Base-by-base conservation (phyloP, 2,888 invertebrate genomes). In the Rugalucina vietnamica region DNA sequence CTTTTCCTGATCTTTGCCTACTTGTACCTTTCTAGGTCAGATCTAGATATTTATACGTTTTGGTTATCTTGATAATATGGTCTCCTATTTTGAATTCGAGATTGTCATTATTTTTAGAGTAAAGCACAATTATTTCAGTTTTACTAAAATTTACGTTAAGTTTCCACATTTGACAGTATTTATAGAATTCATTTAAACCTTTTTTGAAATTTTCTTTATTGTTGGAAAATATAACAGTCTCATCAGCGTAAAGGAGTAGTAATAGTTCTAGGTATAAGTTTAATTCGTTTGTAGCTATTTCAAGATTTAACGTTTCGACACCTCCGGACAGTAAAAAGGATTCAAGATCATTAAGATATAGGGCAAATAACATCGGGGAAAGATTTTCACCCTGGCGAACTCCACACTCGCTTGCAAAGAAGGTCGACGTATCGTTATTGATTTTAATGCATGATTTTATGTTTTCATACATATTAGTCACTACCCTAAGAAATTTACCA, bases 71-170 rank as follows among this genome's bases (percentile, higher is more conserved):
- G 5, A 69, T 69, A 21, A 12, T 27, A 27, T 32, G 5, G 4
- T 32, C 10, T 34, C 69, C 69, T 10, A 69, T 10, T 27, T 27
- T 32, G 24, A 27, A 69, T 5, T 27, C 21, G 10, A 34, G 21
- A 69, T 69, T 69, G 29, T 36, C 24, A 5, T 4, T 74, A 34
- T 73, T 71, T 5, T 39, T 54, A 12, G 37, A 74, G n/a, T 65
- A 34, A 65, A 82, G 72, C 0, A 82, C 43, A 37, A 75, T 73
- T 50, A 50, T 69, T 71, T 81, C 76, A 32, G 81, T 81, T 49
- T 54, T 82, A 71, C 39, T 71, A 36, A 37, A 43, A 37, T 69
- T 69, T 69, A 34, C 29, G 5, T 10, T 34, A 14, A 69, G 34
- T 69, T 69, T 69, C 69, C 69, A 69, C 5, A 69, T 12, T 27